A percentile compares a stretch with the other conserved stretches of the same genome.
phyloP scores from a whole-genome alignment of 35 echinoderm and acorn worm species.

The Ophioderma brevispina region DNA sequence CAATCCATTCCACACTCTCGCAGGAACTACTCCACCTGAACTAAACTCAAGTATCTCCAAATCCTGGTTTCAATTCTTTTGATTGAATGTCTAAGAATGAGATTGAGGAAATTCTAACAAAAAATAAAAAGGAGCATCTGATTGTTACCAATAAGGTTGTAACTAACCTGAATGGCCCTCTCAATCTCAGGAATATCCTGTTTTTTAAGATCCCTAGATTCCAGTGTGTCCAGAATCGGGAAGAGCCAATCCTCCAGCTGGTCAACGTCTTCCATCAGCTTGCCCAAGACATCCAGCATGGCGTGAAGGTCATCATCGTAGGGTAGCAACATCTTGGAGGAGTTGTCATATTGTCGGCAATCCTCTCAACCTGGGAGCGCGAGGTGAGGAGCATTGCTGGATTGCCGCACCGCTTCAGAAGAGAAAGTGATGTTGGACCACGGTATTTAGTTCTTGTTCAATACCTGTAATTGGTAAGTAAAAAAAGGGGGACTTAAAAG shows the following conservation, averaged over 20 bases:
- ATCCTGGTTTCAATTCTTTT: too few species aligned
- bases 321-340: neutral
- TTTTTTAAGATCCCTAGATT: conserved; percentile 89
- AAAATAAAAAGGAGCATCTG: too few species aligned
- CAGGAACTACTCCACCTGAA: too few species aligned
- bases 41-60: too few species aligned
- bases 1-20: too few species aligned
- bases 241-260: conserved; percentile 95
- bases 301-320: conserved; percentile 74
- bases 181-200: conserved; percentile 85
- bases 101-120: too few species aligned
- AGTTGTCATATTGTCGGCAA: conserved; percentile 81
- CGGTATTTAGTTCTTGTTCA: conserved; percentile 83
- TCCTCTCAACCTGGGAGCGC: conserved; percentile 52
- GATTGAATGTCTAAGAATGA: too few species aligned
- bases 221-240: conserved; percentile 77
- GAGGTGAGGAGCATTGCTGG: conserved; percentile 71
- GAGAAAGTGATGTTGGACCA: conserved; percentile 75
- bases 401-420: conserved; percentile 57
- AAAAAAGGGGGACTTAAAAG: too few species aligned
- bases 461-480: conserved; percentile 79
- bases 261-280: conserved; percentile 90
- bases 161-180: conserved; percentile 69
- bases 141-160: too few species aligned
- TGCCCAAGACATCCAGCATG: conserved; percentile 68